phyloP scores from a whole-genome alignment of 2,797 vertebrate species.

The Manis javanica region DNA sequence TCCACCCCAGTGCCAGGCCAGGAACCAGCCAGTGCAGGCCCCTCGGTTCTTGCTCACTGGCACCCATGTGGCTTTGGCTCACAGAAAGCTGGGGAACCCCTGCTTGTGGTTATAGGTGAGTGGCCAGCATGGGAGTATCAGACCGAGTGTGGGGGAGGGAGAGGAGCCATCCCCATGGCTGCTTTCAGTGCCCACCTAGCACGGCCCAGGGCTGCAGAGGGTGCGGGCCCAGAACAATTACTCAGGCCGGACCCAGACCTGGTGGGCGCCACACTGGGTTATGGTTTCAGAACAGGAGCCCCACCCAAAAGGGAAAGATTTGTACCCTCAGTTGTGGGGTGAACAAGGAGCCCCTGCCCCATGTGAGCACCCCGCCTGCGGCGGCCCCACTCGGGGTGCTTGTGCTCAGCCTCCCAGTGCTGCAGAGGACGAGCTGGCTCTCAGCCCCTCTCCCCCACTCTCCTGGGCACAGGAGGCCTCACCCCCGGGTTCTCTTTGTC shows the following conservation, averaged over 20 bases:
- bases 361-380: neutral
- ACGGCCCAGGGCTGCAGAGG: neutral
- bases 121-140: neutral
- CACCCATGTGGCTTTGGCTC: neutral
- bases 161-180: neutral
- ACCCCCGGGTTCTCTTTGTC: neutral
- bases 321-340: neutral
- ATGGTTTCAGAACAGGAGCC: neutral
- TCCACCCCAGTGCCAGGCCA: neutral
- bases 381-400: neutral
- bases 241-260: neutral
- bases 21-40: neutral
- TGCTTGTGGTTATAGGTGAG: neutral
- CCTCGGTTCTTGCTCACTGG: neutral
- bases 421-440: neutral
- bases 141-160: neutral
- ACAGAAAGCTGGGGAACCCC: neutral
- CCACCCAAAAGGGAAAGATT: too few relatives aligned
- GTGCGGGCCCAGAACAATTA: too few relatives aligned
- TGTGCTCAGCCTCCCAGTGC: accelerated
- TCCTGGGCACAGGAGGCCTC: neutral
- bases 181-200: neutral
- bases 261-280: neutral
- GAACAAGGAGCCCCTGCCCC: neutral
- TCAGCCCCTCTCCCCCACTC: neutral